Conservation (phyloP, 2,113 vertebrate genomes). For the Pterocles burchelli region DNA sequence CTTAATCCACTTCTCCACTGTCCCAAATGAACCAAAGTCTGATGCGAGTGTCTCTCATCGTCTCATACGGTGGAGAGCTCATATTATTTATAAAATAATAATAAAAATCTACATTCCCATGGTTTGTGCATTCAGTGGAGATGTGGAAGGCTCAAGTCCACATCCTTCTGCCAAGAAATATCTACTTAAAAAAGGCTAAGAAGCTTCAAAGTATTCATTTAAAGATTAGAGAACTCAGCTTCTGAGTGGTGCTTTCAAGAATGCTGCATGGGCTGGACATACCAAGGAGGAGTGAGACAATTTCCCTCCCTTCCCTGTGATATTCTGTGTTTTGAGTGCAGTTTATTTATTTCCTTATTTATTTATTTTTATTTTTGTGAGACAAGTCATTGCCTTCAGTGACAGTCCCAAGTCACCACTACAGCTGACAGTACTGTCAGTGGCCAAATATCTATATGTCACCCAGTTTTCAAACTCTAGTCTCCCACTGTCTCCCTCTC, state of each 20-base stretch:
- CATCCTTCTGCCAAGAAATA: neutral
- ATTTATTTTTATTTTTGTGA: neutral
- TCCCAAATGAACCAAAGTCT: neutral
- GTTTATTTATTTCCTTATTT: neutral
- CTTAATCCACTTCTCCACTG: neutral
- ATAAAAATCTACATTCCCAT: neutral
- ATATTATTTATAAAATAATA: neutral
- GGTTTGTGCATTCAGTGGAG: neutral
- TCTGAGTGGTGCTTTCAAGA: neutral
- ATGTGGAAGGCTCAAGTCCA: neutral
- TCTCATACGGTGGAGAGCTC: neutral
- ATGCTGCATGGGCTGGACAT: neutral
- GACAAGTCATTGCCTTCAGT: neutral
- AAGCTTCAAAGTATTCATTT: neutral
- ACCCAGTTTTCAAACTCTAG: neutral
- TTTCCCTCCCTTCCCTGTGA: neutral
- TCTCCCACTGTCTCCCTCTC: neutral
- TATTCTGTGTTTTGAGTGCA: neutral
- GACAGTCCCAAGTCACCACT: neutral
- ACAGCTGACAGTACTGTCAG: neutral
- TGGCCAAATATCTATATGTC: neutral
- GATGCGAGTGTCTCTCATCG: neutral
- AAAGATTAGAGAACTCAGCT: neutral
- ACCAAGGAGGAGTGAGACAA: neutral
- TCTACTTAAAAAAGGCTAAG: neutral